Evolutionary conservation across 2,888 invertebrate genomes (phyloP).

Genomic region (Apotomis turbidana): DNA sequence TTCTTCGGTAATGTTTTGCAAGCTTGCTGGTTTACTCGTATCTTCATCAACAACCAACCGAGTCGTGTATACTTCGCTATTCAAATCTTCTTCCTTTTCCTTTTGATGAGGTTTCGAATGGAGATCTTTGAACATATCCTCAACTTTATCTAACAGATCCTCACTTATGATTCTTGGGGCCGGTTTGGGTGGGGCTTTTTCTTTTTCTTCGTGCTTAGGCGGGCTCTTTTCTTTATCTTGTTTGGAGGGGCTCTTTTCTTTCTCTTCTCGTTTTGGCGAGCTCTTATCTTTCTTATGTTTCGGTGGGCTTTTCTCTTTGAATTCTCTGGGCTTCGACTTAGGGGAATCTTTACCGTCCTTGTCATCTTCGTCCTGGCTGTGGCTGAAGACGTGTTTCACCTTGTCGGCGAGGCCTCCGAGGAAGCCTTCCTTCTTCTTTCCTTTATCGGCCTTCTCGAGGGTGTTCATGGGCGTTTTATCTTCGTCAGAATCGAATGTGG

Average conservation of each 20-base stretch:
- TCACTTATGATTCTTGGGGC: constrained; percentile 76
- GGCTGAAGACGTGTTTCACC: constrained; percentile 72
- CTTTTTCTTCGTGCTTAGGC: constrained; percentile 63
- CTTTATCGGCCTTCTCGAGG: constrained; percentile 77
- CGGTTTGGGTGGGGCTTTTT: constrained; percentile 73
- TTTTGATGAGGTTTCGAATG: constrained; percentile 65
- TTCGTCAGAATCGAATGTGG: constrained; percentile 82
- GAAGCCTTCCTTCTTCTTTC: constrained; percentile 74
- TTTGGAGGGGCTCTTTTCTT: constrained; percentile 44
- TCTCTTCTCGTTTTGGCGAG: constrained; percentile 38
- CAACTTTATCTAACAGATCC: constrained; percentile 77
- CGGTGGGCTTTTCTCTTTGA: constrained; percentile 45
- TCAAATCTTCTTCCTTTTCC: constrained; percentile 65
- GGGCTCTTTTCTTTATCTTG: constrained; percentile 67
- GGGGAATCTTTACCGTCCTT: constrained; percentile 48
- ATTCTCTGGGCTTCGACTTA: constrained; percentile 40
- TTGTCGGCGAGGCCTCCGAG: constrained; percentile 74
- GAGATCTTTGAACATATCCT: constrained; percentile 80
- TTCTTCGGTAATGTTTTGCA: constrained; percentile 62
- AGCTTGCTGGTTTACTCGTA: constrained; percentile 48
- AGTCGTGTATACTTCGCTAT: constrained; percentile 69
- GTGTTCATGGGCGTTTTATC: constrained; percentile 83
- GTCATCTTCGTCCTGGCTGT: constrained; percentile 71
- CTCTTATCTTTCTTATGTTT: constrained; percentile 59
- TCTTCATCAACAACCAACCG: constrained; percentile 77